Evolutionary conservation across 1,140 invertebrate genomes (phyloP).

Genomic region (Dolichoris vasculosae): DNA sequence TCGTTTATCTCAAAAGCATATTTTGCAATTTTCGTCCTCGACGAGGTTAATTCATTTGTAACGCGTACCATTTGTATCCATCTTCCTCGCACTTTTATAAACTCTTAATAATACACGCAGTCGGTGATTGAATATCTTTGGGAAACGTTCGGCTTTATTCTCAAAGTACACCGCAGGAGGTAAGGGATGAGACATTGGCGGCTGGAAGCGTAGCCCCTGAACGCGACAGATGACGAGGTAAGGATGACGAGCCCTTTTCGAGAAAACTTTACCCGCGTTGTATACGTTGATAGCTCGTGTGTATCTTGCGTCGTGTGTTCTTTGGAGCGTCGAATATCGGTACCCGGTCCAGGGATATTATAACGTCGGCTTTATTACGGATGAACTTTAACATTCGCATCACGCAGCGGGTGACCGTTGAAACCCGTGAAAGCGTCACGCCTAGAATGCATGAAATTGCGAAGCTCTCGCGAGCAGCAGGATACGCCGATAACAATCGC

Average conservation of each 20-base stretch:
- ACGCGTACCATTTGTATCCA: background rate
- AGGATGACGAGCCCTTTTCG: background rate
- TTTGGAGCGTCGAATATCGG: background rate
- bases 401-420: conserved; percentile 18
- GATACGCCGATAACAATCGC: conserved; percentile 12
- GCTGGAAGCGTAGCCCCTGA: background rate
- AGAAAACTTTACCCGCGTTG: too few species aligned
- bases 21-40: background rate
- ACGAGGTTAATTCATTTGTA: background rate
- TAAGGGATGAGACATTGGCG: too few species aligned
- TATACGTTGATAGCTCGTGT: background rate
- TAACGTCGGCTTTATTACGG: background rate
- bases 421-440: background rate
- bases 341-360: background rate
- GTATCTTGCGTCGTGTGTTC: background rate
- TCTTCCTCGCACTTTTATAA: background rate
- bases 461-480: background rate
- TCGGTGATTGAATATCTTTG: background rate
- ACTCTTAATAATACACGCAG: background rate
- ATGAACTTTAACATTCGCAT: conserved; percentile 5
- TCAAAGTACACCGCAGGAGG: background rate
- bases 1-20: background rate
- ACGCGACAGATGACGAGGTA: too few species aligned
- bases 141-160: background rate
- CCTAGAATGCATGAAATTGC: conserved; percentile 18